Percentiles rank a stretch among this genome's conserved stretches.
phyloP scores from a whole-genome alignment of 1,140 invertebrate species.

The Ceratina calcarata region DNA sequence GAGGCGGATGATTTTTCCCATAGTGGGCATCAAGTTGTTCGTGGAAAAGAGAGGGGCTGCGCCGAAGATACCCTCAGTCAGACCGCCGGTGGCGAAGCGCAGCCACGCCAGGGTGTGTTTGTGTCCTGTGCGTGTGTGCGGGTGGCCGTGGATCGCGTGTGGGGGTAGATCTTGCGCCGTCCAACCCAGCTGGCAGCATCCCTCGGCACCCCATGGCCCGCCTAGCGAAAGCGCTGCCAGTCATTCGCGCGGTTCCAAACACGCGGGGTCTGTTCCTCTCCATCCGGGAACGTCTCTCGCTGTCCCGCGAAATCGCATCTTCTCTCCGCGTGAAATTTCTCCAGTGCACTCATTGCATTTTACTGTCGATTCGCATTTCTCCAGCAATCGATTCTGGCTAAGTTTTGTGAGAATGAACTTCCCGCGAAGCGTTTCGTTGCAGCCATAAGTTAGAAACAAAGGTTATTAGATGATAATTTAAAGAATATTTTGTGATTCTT shows the following conservation, averaged over 20 bases:
- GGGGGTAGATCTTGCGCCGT: constrained; percentile 79
- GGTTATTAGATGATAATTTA: background rate
- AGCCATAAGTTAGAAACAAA: background rate
- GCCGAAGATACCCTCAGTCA: constrained; percentile 46
- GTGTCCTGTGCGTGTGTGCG: constrained; percentile 6
- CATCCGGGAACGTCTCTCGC: constrained; percentile 19
- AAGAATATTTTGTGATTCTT: background rate
- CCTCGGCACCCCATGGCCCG: constrained; percentile 66
- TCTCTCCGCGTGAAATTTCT: background rate
- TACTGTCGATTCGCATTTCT: too few relatives aligned
- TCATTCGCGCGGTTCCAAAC: constrained; percentile 77
- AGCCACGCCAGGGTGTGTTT: too few relatives aligned
- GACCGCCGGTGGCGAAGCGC: constrained; percentile 36
- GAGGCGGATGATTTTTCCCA: constrained; percentile 43
- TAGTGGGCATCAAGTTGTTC: constrained; percentile 55
- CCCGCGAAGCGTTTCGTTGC: constrained; percentile 4
- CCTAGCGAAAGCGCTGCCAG: constrained; percentile 70
- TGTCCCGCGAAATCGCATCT: constrained; percentile 18
- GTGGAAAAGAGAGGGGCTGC: constrained; percentile 38
- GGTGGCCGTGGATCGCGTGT: constrained; percentile 51
- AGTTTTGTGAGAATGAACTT: background rate
- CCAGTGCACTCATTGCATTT: too few relatives aligned
- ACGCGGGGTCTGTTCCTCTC: constrained; percentile 68
- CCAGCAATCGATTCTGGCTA: background rate
- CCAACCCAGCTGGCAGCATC: constrained; percentile 77